Evolutionary conservation across 1,140 invertebrate species (phyloP).

Genomic region (Leptinotarsa lineolata): DNA sequence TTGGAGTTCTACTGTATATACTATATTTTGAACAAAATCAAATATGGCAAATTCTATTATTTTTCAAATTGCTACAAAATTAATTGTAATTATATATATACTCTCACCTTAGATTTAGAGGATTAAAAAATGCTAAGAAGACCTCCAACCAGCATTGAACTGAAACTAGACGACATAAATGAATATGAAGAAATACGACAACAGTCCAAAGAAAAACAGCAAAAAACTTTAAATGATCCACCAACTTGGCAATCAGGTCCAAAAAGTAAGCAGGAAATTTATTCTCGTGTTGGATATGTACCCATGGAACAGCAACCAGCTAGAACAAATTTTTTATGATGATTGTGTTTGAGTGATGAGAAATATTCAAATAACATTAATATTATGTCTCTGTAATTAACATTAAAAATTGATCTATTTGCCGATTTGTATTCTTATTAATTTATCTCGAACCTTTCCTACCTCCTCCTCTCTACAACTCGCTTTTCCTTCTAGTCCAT

Average conservation of each 20-base stretch:
- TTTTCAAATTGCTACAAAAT: neutral
- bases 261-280: conserved; percentile 65
- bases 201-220: conserved; percentile 62
- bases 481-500: too few species aligned
- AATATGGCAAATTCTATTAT: too few species aligned
- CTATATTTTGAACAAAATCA: too few species aligned
- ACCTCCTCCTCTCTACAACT: too few species aligned
- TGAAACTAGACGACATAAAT: conserved; percentile 75
- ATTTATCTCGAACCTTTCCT: too few species aligned
- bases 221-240: conserved; percentile 55
- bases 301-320: conserved; percentile 16
- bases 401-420: too few species aligned
- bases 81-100: neutral
- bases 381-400: too few species aligned
- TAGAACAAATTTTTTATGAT: conserved; percentile 20
- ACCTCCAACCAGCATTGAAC: conserved; percentile 74
- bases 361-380: too few species aligned
- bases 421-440: too few species aligned
- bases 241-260: conserved; percentile 57
- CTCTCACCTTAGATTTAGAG: neutral
- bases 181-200: conserved; percentile 69
- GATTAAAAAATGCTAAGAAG: conserved; percentile 69
- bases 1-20: too few species aligned
- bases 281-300: conserved; percentile 68
- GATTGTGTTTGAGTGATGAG: neutral